A percentile compares a stretch with the other conserved stretches of the same genome.
Evolutionary conservation across 2,113 vertebrate genomes (phyloP).

Genomic region (Scopus umbretta): DNA sequence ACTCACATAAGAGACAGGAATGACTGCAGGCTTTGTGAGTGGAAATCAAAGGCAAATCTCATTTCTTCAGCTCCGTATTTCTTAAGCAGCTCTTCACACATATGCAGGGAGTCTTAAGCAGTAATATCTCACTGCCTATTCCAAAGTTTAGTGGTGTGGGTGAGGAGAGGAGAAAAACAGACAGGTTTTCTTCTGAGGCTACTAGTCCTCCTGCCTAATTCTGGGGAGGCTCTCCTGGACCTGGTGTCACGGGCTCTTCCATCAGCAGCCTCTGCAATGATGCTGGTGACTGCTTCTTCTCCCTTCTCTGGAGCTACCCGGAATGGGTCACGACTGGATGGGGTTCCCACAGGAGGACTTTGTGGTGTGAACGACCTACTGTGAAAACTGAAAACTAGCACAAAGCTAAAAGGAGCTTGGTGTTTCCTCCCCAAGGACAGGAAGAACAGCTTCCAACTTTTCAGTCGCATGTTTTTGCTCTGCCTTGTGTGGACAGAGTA

Average conservation of each 20-base stretch:
- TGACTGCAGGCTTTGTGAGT: background rate
- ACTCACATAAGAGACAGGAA: background rate
- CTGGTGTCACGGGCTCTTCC: background rate
- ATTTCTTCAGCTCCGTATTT: background rate
- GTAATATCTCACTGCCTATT: background rate
- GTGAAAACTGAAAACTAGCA: background rate
- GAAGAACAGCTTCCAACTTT: background rate
- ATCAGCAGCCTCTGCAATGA: background rate
- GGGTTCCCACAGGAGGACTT: background rate
- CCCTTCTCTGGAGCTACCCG: background rate
- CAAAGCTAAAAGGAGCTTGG: background rate
- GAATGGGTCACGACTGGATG: background rate
- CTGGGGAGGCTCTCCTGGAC: background rate
- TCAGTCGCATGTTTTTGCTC: background rate
- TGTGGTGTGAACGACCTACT: background rate
- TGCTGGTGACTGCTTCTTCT: background rate
- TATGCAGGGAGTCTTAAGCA: background rate
- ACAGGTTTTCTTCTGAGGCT: background rate
- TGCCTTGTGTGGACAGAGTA: background rate
- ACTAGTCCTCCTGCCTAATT: background rate
- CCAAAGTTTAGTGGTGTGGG: background rate
- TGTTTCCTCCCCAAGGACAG: background rate
- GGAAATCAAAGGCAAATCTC: background rate
- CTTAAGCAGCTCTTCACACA: background rate
- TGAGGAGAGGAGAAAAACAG: background rate